Conservation (phyloP, 2,113 vertebrate species). For the Hypocryptadius cinnamomeus region DNA sequence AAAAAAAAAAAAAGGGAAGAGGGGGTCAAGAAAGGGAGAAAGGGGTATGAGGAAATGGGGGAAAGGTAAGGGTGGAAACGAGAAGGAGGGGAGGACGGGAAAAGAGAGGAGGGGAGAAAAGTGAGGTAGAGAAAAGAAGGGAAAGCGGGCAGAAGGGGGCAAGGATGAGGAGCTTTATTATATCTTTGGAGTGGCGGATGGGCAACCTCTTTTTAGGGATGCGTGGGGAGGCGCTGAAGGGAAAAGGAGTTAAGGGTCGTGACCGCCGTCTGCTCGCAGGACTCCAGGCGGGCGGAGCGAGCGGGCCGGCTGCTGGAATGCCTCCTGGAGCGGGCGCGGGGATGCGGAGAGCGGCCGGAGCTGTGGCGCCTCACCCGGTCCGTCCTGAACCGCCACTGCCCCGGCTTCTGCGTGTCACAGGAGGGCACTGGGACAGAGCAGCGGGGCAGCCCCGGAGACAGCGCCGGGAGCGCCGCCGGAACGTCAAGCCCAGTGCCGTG, state of each 20-base stretch:
- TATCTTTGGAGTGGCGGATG: background rate
- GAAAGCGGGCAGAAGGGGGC: background rate
- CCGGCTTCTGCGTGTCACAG: background rate
- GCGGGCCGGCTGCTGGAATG: background rate
- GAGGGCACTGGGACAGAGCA: background rate
- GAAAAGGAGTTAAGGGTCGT: background rate
- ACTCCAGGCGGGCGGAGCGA: background rate
- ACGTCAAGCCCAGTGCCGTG: background rate
- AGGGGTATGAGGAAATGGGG: too few species aligned
- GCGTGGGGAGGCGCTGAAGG: background rate
- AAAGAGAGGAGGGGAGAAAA: too few species aligned
- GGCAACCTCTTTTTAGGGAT: background rate
- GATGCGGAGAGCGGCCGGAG: background rate
- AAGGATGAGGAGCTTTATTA: background rate
- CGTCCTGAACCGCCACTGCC: background rate
- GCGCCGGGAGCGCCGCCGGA: background rate
- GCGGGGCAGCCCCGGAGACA: background rate
- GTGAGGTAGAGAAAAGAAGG: background rate
- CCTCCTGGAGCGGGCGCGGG: background rate
- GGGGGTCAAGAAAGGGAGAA: background rate
- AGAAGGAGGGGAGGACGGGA: background rate
- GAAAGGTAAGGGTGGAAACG: background rate
- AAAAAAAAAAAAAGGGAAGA: too few species aligned
- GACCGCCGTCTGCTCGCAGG: background rate
- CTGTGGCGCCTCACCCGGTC: background rate